Conservation (phyloP, 2,888 invertebrate genomes). For the Xestia sexstrigata region DNA sequence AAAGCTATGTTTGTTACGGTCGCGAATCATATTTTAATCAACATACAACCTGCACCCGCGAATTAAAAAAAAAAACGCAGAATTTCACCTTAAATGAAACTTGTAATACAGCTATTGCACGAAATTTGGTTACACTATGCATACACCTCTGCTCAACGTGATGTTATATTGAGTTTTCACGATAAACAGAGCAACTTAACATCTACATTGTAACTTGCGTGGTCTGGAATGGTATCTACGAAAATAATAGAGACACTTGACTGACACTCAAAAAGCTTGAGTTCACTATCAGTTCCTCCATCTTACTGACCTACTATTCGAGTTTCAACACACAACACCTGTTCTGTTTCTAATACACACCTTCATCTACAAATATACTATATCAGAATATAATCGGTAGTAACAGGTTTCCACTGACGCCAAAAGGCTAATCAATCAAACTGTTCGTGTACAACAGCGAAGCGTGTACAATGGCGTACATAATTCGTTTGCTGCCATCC, state of each 20-base stretch:
- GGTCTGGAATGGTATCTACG: not conserved
- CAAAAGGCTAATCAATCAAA: conserved; percentile 45
- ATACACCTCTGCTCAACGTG: not conserved
- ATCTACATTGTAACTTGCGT: not conserved
- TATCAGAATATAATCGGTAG: conserved; percentile 27
- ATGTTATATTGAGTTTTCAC: not conserved
- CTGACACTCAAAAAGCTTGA: no score
- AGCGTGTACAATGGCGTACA: conserved; percentile 38
- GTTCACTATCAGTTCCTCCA: not conserved
- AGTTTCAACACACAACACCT: conserved; percentile 22
- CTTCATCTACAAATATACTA: conserved; percentile 7
- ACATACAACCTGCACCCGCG: no score
- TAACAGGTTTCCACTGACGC: conserved; percentile 31
- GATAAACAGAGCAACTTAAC: not conserved
- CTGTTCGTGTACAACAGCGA: not conserved
- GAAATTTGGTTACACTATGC: not conserved
- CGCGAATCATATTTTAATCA: no score
- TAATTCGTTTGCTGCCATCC: conserved; percentile 56
- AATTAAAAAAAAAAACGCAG: no score
- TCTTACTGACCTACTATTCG: conserved; percentile 23
- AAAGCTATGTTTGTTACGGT: no score
- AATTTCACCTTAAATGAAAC: no score
- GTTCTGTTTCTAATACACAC: conserved; percentile 13
- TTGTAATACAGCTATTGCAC: no score
- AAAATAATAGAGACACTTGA: not conserved